phyloP scores from a whole-genome alignment of 2,888 invertebrate genomes.

The Ryuthela nishihirai region DNA sequence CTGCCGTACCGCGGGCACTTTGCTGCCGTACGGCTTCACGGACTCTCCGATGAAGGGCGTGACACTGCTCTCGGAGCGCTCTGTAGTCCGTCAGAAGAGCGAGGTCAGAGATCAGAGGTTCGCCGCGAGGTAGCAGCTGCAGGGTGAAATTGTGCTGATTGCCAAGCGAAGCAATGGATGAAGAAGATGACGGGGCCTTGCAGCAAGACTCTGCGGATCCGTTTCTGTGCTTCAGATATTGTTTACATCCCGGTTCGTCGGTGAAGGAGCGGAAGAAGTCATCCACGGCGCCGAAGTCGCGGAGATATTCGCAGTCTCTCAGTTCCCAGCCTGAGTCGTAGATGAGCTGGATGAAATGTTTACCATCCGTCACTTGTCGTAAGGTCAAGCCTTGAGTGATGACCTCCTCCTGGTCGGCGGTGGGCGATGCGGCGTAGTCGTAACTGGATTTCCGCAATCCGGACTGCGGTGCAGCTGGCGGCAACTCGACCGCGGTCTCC shows the following conservation, averaged over 20 bases:
- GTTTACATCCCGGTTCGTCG: conserved; percentile 12
- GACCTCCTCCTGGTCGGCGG: not conserved
- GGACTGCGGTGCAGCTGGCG: not conserved
- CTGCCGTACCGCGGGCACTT: not conserved
- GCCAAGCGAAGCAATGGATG: not conserved
- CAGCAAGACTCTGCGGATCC: conserved; percentile 2
- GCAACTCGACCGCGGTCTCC: conserved; percentile 57
- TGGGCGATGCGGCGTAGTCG: not conserved
- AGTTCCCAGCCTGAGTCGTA: conserved; percentile 60
- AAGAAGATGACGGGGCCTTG: not conserved
- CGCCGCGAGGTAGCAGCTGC: not conserved
- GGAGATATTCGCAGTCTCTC: conserved; percentile 65
- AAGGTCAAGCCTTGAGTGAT: conserved; percentile 56
- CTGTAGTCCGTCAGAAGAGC: conserved; percentile 27
- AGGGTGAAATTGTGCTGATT: not conserved
- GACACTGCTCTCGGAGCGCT: conserved; percentile 25
- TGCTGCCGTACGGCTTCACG: conserved; percentile 7
- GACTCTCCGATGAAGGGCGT: conserved; percentile 24
- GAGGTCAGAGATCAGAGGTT: conserved; percentile 1
- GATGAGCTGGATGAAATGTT: conserved; percentile 65
- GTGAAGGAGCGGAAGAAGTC: conserved; percentile 19
- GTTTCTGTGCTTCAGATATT: not conserved
- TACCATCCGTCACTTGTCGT: conserved; percentile 65
- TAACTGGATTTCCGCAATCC: too few relatives aligned
- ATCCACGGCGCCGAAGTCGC: conserved; percentile 11